Evolutionary conservation across 2,113 vertebrate species (phyloP), one percentile per base, ranked within the genome.

Genomic region (Spilogale gracilis): DNA sequence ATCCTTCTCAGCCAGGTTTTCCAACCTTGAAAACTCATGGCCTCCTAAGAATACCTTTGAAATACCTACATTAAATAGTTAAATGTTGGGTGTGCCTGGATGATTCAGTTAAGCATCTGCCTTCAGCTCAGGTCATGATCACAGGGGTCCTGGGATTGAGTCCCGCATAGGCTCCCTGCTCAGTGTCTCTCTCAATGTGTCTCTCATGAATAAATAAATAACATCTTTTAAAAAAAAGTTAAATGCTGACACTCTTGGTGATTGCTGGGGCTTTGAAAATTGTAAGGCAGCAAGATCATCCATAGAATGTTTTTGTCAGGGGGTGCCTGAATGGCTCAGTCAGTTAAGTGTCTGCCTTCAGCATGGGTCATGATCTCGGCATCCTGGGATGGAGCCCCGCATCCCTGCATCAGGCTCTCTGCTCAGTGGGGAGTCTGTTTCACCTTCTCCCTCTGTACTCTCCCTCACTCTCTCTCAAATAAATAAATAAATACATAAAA

Each of bases 271-370:
- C 60, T 81, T 82, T 95, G 60, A 86, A 93, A 96, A 79, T 54
- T 79, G 0, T 87, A 84, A 69, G 54, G 32, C n/a, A 83, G 83
- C n/a, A 4, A 87, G 38, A 93, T 23, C 12, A 90, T 17, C 63
- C 69, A 93, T 60, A 92, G 58, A 32, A 85, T 58, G 73, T 78
- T 97, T 73, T 85, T 86, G 48, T 89, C 85, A 86, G 58, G 58
- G 58, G 21, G 58, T 20, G 60, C 38, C 38, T 38, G 38, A 38
- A 23, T 61, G 60, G 23, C 60, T 61, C 60, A 61, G 23, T 25
- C 60, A 25, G 60, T 25, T 61, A 25, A 61, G 60, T 10, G 9
- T 25, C 60, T 61, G 60, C 60, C 60, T 61, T 61, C 60, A 61
- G 60, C 60, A 25, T 61, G 21, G 60, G 60, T 61, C 60, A 61